Evolutionary conservation across 2,113 vertebrate genomes (phyloP).

Genomic region (Petromus typicus): DNA sequence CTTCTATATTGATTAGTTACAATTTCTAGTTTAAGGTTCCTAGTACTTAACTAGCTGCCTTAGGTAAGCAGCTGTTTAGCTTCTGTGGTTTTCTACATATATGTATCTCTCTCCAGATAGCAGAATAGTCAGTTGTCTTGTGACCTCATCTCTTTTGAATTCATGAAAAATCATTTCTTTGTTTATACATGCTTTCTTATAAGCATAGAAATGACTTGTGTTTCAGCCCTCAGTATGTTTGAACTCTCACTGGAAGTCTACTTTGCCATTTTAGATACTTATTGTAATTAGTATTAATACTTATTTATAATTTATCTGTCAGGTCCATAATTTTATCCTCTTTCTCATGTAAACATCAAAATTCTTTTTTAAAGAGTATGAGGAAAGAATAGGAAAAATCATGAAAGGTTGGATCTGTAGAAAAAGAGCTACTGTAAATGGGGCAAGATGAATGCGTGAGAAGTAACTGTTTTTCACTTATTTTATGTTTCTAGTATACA

Average conservation of each 20-base stretch:
- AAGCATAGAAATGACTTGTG: not conserved
- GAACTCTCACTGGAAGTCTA: not conserved
- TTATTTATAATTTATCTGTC: no score
- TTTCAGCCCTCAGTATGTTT: not conserved
- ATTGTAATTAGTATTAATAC: no score
- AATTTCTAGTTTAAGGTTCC: not conserved
- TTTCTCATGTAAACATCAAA: not conserved
- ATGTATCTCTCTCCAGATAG: not conserved
- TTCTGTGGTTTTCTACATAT: not conserved
- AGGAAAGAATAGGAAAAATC: not conserved
- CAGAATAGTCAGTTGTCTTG: not conserved
- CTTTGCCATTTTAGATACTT: constrained; percentile 46
- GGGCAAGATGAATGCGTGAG: not conserved
- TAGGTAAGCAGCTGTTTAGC: not conserved
- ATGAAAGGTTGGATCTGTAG: not conserved
- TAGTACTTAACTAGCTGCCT: not conserved
- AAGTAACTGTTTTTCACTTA: not conserved
- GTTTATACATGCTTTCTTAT: constrained; percentile 38
- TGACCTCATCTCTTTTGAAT: not conserved
- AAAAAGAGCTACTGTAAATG: not conserved
- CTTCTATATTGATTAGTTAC: not conserved
- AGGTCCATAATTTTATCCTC: constrained; percentile 1
- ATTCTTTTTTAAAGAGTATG: not conserved
- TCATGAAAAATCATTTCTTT: constrained; percentile 28
- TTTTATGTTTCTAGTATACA: not conserved